Conservation (phyloP, 2,797 vertebrate species). For the Lemur catta region DNA sequence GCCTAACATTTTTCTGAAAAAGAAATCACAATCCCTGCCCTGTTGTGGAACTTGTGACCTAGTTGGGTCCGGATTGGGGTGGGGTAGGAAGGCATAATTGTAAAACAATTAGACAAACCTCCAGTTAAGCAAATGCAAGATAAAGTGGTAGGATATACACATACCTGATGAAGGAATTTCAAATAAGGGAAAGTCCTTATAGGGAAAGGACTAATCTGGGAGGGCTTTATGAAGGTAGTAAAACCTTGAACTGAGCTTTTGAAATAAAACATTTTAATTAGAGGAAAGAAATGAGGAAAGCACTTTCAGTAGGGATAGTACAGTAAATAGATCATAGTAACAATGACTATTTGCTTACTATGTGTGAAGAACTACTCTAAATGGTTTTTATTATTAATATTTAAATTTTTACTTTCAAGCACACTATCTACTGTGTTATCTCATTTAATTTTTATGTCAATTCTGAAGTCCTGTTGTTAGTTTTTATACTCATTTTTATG, state of each 20-base stretch:
- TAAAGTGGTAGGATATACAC: not conserved
- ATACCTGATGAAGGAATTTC: not conserved
- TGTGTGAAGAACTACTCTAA: not conserved
- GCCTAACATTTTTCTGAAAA: conserved; percentile 15
- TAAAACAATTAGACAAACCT: not conserved
- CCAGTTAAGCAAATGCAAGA: not conserved
- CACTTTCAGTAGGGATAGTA: not conserved
- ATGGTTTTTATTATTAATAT: not conserved
- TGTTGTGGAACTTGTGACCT: not conserved
- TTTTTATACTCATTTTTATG: not conserved
- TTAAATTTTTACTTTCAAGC: not conserved
- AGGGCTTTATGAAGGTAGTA: not conserved
- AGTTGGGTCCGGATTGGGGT: not conserved
- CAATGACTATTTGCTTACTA: not conserved
- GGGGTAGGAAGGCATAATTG: not conserved
- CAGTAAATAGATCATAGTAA: no score
- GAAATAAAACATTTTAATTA: not conserved
- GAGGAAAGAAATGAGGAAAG: not conserved
- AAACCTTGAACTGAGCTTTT: not conserved
- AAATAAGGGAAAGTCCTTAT: not conserved
- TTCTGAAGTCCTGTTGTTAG: not conserved
- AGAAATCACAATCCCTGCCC: not conserved
- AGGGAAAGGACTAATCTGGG: not conserved
- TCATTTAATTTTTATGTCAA: not conserved
- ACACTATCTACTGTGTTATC: not conserved